phyloP scores from a whole-genome alignment of 1,140 invertebrate species.

The Macrostomum lignano region DNA sequence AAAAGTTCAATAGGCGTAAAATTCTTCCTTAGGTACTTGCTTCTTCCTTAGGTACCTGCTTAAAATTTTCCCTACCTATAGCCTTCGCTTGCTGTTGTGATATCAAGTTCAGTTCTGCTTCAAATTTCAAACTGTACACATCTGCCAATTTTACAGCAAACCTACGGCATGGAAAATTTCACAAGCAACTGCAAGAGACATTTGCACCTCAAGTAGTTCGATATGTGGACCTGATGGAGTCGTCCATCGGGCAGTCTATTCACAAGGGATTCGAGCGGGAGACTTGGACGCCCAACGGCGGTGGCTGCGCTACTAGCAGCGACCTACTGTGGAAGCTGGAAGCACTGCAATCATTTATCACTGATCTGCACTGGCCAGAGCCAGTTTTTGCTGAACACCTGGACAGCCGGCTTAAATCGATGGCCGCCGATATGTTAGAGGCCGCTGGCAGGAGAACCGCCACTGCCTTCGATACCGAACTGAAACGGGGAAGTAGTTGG shows the following conservation, averaged over 20 bases:
- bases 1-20: too few relatives aligned
- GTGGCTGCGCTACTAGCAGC: conserved; percentile 83
- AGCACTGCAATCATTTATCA: conserved; percentile 81
- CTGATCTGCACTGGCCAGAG: conserved; percentile 93
- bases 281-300: conserved; percentile 89
- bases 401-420: conserved; percentile 77
- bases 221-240: conserved; percentile 97
- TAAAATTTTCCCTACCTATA: too few relatives aligned
- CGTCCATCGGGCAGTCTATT: conserved; percentile 87
- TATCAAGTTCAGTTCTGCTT: too few relatives aligned
- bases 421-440: conserved; percentile 98
- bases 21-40: too few relatives aligned
- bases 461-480: conserved; percentile 48
- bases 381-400: conserved; percentile 80
- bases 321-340: conserved; percentile 97
- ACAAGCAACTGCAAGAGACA: conserved; percentile 74
- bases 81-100: too few relatives aligned
- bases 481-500: conserved; percentile 68
- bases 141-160: too few relatives aligned
- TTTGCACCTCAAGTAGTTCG: conserved; percentile 85
- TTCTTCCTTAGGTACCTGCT: too few relatives aligned
- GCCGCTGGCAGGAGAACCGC: conserved; percentile 53
- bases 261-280: conserved; percentile 96
- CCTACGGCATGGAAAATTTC: conserved; percentile 77
- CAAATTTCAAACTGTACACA: too few relatives aligned